A percentile compares a stretch with the other conserved stretches of the same genome.
Conservation (phyloP, 2,797 vertebrate species). For the Australoheros facetus region DNA sequence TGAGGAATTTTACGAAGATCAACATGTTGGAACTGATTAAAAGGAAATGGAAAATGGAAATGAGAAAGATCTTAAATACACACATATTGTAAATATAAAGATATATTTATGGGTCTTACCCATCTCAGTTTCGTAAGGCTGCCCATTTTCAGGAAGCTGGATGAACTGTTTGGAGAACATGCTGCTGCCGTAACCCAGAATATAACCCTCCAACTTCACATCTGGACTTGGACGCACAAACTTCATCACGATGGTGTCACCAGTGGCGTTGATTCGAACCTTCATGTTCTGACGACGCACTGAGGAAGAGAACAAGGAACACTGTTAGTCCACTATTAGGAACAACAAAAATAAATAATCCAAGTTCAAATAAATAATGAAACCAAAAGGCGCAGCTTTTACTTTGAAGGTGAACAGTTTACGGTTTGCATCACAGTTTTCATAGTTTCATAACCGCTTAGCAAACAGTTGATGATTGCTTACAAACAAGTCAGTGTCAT, state of each 20-base stretch:
- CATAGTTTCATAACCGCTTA: no score
- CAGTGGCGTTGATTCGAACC: constrained; percentile 90
- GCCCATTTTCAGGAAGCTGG: constrained; percentile 86
- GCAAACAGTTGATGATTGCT: no score
- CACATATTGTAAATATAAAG: neutral
- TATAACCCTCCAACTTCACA: constrained; percentile 89
- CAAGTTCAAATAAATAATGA: neutral
- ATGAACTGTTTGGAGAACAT: constrained; percentile 91
- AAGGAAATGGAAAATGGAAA: neutral
- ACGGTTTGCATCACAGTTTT: no score
- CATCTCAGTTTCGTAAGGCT: constrained; percentile 84
- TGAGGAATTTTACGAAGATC: neutral
- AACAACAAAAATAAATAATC: neutral
- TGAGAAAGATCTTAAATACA: neutral
- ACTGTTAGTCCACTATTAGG: neutral
- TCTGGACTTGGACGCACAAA: constrained; percentile 85
- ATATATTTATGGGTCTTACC: constrained; percentile 79
- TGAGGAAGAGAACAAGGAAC: constrained; percentile 44
- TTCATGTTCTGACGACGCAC: constrained; percentile 88
- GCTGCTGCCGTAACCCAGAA: constrained; percentile 92
- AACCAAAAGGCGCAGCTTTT: no score
- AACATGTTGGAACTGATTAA: neutral
- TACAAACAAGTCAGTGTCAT: no score
- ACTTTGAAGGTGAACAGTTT: no score
- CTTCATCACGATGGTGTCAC: constrained; percentile 89